Conservation (phyloP, 2,113 vertebrate species). For the Siphamia tubifer region DNA sequence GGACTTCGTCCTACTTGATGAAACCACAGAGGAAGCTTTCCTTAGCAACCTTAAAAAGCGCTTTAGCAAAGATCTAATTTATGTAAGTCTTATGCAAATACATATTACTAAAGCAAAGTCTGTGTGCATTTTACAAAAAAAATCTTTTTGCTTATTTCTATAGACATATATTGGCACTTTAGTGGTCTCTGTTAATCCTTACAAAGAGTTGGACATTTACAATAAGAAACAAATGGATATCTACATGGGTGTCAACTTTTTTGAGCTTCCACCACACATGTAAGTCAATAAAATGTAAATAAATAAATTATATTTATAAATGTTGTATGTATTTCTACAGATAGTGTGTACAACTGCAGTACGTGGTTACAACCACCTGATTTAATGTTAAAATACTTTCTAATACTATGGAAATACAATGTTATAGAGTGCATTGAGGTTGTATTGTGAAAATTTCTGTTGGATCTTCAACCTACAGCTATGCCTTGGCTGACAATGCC, state of each 20-base stretch:
- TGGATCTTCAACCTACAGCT: conserved; percentile 74
- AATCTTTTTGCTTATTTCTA: conserved; percentile 6
- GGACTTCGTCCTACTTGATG: conserved; percentile 94
- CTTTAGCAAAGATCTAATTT: conserved; percentile 94
- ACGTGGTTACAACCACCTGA: too few relatives aligned
- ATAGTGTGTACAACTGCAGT: too few relatives aligned
- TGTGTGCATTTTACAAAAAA: background rate
- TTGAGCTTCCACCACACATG: conserved; percentile 97
- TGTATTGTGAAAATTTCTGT: background rate
- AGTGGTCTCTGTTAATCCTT: conserved; percentile 95
- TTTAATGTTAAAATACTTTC: too few relatives aligned
- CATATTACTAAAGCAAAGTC: background rate
- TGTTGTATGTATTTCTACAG: too few relatives aligned
- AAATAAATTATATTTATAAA: too few relatives aligned
- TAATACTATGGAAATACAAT: too few relatives aligned
- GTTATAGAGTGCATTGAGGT: background rate
- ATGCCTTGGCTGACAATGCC: conserved; percentile 93
- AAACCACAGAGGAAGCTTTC: conserved; percentile 92
- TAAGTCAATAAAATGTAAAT: conserved; percentile 71
- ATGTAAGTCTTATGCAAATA: conserved; percentile 77
- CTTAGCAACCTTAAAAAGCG: conserved; percentile 93
- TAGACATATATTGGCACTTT: conserved; percentile 96
- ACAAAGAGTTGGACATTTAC: conserved; percentile 93
- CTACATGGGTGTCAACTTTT: conserved; percentile 96
- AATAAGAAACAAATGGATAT: conserved; percentile 88